Conservation (phyloP, 2,113 vertebrate species). For the Protobothrops mucrosquamatus region DNA sequence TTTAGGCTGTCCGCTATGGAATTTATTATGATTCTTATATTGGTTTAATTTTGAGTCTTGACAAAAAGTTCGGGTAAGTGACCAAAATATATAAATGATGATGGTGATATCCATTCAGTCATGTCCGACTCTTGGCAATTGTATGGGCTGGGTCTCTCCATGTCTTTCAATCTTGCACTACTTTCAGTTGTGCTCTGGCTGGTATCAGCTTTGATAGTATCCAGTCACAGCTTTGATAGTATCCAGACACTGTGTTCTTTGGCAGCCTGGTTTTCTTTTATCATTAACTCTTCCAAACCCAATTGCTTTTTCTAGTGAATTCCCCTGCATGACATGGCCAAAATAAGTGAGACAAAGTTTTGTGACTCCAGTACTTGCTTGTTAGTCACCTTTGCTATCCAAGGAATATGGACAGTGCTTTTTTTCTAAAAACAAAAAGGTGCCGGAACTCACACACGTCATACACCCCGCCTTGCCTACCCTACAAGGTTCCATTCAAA, state of each 20-base stretch:
- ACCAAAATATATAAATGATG: not conserved
- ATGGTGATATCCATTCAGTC: not conserved
- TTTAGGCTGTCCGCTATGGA: slow-evolving; percentile 70
- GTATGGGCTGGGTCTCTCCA: not conserved
- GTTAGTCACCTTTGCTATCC: no score
- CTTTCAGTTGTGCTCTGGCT: not conserved
- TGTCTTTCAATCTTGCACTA: not conserved
- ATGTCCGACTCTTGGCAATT: not conserved
- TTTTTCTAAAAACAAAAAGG: no score
- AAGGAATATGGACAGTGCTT: not conserved
- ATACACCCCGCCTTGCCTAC: no score
- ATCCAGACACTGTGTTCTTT: not conserved
- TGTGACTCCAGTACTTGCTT: not conserved
- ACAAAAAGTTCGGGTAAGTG: slow-evolving; percentile 87
- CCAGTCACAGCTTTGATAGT: not conserved
- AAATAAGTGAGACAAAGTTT: not conserved
- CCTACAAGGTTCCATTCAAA: no score
- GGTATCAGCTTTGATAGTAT: not conserved
- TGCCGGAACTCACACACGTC: no score
- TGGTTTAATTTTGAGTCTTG: slow-evolving; percentile 84
- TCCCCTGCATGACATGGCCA: not conserved
- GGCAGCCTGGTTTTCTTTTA: not conserved
- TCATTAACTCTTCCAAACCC: not conserved
- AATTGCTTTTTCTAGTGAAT: not conserved
- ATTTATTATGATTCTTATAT: slow-evolving; percentile 76